A percentile compares a stretch with the other conserved stretches of the same genome.
Evolutionary conservation across 2,797 vertebrate genomes (phyloP).

Genomic region (Gambusia yucatana): DNA sequence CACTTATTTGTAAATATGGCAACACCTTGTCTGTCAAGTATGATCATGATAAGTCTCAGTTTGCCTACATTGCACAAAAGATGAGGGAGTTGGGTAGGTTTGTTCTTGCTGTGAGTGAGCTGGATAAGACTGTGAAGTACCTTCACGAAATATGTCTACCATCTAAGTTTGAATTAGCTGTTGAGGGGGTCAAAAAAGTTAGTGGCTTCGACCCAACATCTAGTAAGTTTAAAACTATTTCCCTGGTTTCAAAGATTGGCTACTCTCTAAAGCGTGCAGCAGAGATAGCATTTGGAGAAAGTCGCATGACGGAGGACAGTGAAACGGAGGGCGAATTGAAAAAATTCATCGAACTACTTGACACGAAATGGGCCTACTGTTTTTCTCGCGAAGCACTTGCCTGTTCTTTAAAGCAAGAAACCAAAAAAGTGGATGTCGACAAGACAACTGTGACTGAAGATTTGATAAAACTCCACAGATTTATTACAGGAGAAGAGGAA

Average conservation of each 20-base stretch:
- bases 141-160: constrained; percentile 76
- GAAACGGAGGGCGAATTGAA: constrained; percentile 70
- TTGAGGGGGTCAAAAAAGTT: constrained; percentile 74
- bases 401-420: constrained; percentile 53
- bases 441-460: constrained; percentile 73
- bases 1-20: constrained; percentile 78
- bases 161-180: constrained; percentile 71
- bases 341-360: constrained; percentile 76
- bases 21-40: constrained; percentile 71
- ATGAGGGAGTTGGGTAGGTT: constrained; percentile 79
- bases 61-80: constrained; percentile 77
- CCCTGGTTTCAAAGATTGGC: constrained; percentile 74
- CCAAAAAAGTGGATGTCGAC: constrained; percentile 67
- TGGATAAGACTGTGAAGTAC: constrained; percentile 71
- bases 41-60: constrained; percentile 76
- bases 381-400: constrained; percentile 69
- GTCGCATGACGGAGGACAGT: constrained; percentile 74
- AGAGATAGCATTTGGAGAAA: constrained; percentile 79
- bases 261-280: constrained; percentile 77
- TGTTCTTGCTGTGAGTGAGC: constrained; percentile 70
- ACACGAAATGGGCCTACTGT: constrained; percentile 72
- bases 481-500: constrained; percentile 65
- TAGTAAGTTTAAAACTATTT: constrained; percentile 70
- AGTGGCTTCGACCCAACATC: constrained; percentile 72
- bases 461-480: constrained; percentile 72